Evolutionary conservation across 2,113 vertebrate species (phyloP).

Genomic region (Eleginops maclovinus): DNA sequence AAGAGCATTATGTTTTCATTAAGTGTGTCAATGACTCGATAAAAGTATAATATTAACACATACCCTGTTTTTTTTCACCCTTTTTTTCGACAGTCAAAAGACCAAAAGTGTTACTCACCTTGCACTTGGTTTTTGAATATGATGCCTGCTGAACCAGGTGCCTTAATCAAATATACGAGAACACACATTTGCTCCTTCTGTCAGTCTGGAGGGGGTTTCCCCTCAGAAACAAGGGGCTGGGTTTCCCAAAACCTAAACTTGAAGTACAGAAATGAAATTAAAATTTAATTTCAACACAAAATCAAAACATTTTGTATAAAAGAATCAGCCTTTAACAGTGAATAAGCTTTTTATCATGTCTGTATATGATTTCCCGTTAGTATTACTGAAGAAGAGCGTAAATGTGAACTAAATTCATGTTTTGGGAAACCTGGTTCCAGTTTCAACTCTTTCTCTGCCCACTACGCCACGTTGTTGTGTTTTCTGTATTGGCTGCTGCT

Average conservation of each 20-base stretch:
- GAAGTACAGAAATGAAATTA: conserved; percentile 33
- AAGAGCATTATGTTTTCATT: conserved; percentile 63
- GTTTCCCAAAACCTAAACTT: conserved; percentile 71
- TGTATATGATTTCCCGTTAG: neutral
- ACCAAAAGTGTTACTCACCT: conserved; percentile 69
- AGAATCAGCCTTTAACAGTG: conserved; percentile 28
- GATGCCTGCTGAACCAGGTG: conserved; percentile 87
- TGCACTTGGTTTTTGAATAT: conserved; percentile 81
- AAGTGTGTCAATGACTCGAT: conserved; percentile 42
- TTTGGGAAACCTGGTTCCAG: conserved; percentile 73
- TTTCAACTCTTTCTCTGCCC: conserved; percentile 78
- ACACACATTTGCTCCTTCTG: conserved; percentile 78
- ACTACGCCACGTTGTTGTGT: conserved; percentile 74
- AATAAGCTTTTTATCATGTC: conserved; percentile 8
- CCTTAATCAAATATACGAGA: conserved; percentile 83
- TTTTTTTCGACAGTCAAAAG: conserved; percentile 56
- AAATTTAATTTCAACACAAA: conserved; percentile 35
- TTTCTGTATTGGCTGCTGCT: conserved; percentile 74
- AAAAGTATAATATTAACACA: conserved; percentile 31
- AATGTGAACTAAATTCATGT: conserved; percentile 20
- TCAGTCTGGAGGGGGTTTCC: conserved; percentile 75
- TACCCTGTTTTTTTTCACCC: conserved; percentile 1
- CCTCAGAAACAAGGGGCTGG: conserved; percentile 61
- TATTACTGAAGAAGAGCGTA: conserved; percentile 23
- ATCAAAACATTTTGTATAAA: conserved; percentile 41